Evolutionary conservation across 2,797 vertebrate genomes (phyloP).

Genomic region (Sebastes reedi): DNA sequence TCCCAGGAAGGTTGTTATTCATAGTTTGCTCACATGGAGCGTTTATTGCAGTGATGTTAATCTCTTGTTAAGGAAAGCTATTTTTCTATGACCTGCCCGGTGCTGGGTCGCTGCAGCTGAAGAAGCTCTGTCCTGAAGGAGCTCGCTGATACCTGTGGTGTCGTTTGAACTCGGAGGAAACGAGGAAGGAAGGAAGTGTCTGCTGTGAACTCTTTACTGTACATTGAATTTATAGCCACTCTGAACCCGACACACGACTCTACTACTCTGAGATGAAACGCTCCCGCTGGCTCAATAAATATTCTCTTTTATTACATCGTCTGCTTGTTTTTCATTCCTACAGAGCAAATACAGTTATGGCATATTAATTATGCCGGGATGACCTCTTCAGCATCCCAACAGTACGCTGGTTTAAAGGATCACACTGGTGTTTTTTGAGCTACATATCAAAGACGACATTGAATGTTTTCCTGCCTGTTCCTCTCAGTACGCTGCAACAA

Average conservation of each 20-base stretch:
- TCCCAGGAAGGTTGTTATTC: slow-evolving; percentile 2
- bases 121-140: not conserved
- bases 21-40: not conserved
- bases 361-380: not conserved
- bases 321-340: not conserved
- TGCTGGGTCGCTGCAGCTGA: slow-evolving; percentile 34
- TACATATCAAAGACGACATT: no score
- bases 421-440: not conserved
- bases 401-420: not conserved
- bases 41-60: not conserved
- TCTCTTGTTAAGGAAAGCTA: not conserved
- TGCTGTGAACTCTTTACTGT: slow-evolving; percentile 29
- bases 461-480: no score
- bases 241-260: slow-evolving; percentile 7
- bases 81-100: slow-evolving; percentile 34
- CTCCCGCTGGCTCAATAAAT: slow-evolving; percentile 54
- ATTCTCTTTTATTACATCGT: not conserved
- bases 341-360: not conserved
- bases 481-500: no score
- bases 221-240: slow-evolving; percentile 19
- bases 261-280: slow-evolving; percentile 33
- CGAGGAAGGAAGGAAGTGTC: not conserved
- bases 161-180: not conserved
- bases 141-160: not conserved
- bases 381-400: not conserved